A percentile compares a stretch with the other conserved stretches of the same genome.
Evolutionary conservation across 2,797 vertebrate genomes (phyloP).

Genomic region (Acanthopagrus latus): DNA sequence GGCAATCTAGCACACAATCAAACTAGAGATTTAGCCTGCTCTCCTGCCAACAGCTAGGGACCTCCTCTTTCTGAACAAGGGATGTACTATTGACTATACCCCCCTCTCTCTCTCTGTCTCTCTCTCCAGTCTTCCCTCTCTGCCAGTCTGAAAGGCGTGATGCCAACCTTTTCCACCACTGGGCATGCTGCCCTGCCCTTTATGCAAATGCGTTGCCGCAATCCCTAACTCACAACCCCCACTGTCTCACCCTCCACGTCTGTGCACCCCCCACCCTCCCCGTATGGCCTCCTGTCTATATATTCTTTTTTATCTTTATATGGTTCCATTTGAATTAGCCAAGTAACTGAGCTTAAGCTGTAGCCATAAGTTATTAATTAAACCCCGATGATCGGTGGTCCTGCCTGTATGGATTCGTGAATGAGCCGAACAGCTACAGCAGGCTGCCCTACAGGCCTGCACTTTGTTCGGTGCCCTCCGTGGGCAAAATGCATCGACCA

Average conservation of each 20-base stretch:
- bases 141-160: conserved; percentile 88
- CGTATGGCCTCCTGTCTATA: conserved; percentile 55
- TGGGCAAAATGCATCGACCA: conserved; percentile 55
- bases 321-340: conserved; percentile 38
- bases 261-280: conserved; percentile 35
- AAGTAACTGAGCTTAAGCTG: conserved; percentile 52
- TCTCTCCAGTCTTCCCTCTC: conserved; percentile 80
- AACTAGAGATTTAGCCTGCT: conserved; percentile 85
- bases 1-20: conserved; percentile 88
- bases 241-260: conserved; percentile 77
- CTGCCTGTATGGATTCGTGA: conserved; percentile 29
- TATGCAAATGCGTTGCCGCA: conserved; percentile 87
- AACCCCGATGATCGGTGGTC: conserved; percentile 29
- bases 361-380: conserved; percentile 50
- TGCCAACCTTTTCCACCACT: conserved; percentile 89
- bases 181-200: conserved; percentile 89
- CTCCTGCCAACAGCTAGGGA: conserved; percentile 85
- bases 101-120: conserved; percentile 65
- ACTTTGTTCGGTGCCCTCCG: conserved; percentile 48
- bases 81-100: conserved; percentile 86
- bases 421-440: conserved; percentile 11
- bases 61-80: conserved; percentile 88
- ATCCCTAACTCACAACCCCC: conserved; percentile 84
- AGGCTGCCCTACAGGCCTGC: conserved; percentile 42
- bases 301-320: conserved; percentile 48